Evolutionary conservation across 2,113 vertebrate genomes (phyloP).

Genomic region (Centrocercus urophasianus): DNA sequence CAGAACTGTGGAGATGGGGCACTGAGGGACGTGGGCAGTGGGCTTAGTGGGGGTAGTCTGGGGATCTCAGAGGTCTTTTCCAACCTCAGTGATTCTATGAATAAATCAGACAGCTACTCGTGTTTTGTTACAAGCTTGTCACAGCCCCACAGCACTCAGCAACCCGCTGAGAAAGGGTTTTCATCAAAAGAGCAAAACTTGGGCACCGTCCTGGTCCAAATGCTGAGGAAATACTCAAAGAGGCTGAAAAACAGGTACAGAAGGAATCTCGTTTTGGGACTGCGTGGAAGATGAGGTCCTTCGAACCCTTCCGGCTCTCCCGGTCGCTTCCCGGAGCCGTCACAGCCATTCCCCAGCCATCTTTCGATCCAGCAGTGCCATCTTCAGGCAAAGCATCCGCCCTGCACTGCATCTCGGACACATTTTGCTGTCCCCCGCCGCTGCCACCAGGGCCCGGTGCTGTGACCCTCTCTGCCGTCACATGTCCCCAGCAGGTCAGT

Average conservation of each 20-base stretch:
- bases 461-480: not conserved
- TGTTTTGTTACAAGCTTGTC: rapidly evolving
- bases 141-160: not conserved
- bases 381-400: conserved; percentile 3
- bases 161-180: not conserved
- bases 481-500: not conserved
- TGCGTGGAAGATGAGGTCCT: rapidly evolving
- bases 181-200: not conserved
- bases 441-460: not conserved
- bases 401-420: not conserved
- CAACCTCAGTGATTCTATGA: not conserved
- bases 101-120: not conserved
- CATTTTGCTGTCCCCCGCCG: not conserved
- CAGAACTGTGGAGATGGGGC: too few species aligned
- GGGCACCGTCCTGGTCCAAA: rapidly evolving
- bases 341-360: not conserved
- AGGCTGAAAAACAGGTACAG: not conserved
- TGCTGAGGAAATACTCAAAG: not conserved
- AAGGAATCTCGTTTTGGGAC: not conserved
- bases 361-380: conserved; percentile 27
- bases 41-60: too few species aligned
- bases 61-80: too few species aligned
- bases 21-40: too few species aligned
- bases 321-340: rapidly evolving
- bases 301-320: rapidly evolving